Percentiles rank a stretch among this genome's conserved stretches.
phyloP scores from a whole-genome alignment of 2,113 vertebrate genomes.

The Herpetotheres cachinnans region DNA sequence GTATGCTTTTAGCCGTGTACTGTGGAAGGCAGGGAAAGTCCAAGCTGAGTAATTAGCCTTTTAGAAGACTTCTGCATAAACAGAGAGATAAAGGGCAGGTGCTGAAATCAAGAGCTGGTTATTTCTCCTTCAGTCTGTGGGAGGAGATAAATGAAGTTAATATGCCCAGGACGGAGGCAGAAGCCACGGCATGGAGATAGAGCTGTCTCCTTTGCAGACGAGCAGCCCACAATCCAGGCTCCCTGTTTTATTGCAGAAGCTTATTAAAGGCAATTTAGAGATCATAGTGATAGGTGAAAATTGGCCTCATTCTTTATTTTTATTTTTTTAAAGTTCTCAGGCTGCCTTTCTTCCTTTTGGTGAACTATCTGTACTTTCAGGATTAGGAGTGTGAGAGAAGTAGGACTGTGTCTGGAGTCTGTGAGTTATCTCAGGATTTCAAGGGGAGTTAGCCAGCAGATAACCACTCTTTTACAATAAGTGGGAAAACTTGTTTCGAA shows the following conservation, averaged over 20 bases:
- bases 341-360: background rate
- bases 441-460: slow-evolving; percentile 35
- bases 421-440: slow-evolving; percentile 39
- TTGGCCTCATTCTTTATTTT: background rate
- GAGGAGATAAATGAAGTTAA: slow-evolving; percentile 66
- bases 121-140: slow-evolving; percentile 61
- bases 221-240: slow-evolving; percentile 32
- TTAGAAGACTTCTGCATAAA: slow-evolving; percentile 54
- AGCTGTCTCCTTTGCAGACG: slow-evolving; percentile 21
- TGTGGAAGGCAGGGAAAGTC: slow-evolving; percentile 61
- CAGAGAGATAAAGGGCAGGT: slow-evolving; percentile 63
- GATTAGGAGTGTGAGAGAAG: slow-evolving; percentile 9
- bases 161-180: slow-evolving; percentile 6
- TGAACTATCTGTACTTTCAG: slow-evolving; percentile 23
- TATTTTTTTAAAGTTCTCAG: background rate
- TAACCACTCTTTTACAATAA: slow-evolving; percentile 30
- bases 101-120: slow-evolving; percentile 63
- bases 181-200: slow-evolving; percentile 38
- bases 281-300: slow-evolving; percentile 44
- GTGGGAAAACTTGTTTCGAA: slow-evolving; percentile 41
- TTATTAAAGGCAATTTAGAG: slow-evolving; percentile 49
- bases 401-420: background rate
- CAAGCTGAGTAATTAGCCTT: slow-evolving; percentile 62
- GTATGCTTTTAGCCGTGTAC: slow-evolving; percentile 37
- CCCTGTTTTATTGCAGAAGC: slow-evolving; percentile 42